Evolutionary conservation across 2,888 invertebrate species (phyloP).

Genomic region (Drosophila suboccidentalis): DNA sequence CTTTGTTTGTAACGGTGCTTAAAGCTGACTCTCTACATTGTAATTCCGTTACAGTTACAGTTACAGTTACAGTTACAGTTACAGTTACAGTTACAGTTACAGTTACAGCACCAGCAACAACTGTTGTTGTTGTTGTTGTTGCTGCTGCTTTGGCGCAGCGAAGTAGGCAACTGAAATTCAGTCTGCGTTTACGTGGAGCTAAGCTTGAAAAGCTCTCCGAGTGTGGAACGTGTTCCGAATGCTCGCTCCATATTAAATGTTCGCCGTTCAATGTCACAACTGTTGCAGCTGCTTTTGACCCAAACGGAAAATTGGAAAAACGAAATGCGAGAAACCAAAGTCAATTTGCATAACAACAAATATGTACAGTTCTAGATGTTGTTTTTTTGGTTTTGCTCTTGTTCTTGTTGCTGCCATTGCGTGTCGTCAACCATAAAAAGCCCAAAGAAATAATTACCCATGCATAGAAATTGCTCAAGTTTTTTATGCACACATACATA

Average conservation of each 20-base stretch:
- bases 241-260: not conserved
- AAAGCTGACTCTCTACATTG: not conserved
- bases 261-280: constrained; percentile 24
- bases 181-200: not conserved
- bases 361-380: not conserved
- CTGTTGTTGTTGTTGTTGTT: not conserved
- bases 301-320: not conserved
- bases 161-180: constrained; percentile 47
- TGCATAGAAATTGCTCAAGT: constrained; percentile 8
- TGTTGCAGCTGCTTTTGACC: constrained; percentile 36
- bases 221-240: constrained; percentile 7
- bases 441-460: constrained; percentile 14
- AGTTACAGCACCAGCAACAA: not conserved
- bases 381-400: not conserved
- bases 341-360: constrained; percentile 35
- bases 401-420: constrained; percentile 20
- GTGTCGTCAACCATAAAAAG: constrained; percentile 16
- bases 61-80: constrained; percentile 1
- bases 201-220: constrained; percentile 5
- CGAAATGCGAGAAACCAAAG: constrained; percentile 17
- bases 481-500: not conserved
- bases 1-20: constrained; percentile 1
- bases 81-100: not conserved
- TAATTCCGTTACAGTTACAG: not conserved
- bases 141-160: constrained; percentile 19